Evolutionary conservation across 2,797 vertebrate genomes (phyloP), one percentile per base, ranked within the genome.

Genomic region (Psittacula echo): DNA sequence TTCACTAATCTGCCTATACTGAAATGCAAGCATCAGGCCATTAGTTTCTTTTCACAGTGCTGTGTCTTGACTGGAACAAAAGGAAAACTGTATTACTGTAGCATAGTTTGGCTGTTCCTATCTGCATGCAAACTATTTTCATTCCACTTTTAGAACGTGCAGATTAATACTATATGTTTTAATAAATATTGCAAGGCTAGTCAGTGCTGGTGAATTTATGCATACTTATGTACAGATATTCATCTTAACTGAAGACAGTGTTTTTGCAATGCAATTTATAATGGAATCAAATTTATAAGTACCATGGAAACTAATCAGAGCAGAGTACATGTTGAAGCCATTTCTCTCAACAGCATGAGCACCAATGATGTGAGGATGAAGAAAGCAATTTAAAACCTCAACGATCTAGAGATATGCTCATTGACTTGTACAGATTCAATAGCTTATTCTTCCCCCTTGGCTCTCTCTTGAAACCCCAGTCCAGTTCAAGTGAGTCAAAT

Each of bases 231-330:
- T 19, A 73, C 10, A 87, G 27, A 17, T 56, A 84, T 50, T 77
- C 2, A 7, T 83, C 65, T 71, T 70, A 51, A 45, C 30, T 70
- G 61, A 91, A 95, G 29, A n/a, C 21, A 89, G 16, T 34, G 60
- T 6, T 74, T 87, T 68, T 83, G 30, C 34, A 83, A 66, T 22
- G 22, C 27, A 87, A 73, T 93, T 91, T 89, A 87, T 53, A 77
- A 81, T 41, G 42, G 45, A 94, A 77, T 83, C 62, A 91, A 88
- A 86, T 84, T 87, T 83, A 42, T 81, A 85, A 91, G 58, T 51
- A 68, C 54, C 27, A 19, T 37, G 51, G 11, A 92, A 94, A 94
- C 81, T 72, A 93, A 94, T 90, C 73, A 95, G 47, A 87, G 2
- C 10, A 53, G 12, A 64, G 32, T 44, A 66, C 30, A 50, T 51